Evolutionary conservation across 1,140 invertebrate genomes (phyloP), one percentile per base, ranked within the genome.

Genomic region (Belonocnema kinseyi): DNA sequence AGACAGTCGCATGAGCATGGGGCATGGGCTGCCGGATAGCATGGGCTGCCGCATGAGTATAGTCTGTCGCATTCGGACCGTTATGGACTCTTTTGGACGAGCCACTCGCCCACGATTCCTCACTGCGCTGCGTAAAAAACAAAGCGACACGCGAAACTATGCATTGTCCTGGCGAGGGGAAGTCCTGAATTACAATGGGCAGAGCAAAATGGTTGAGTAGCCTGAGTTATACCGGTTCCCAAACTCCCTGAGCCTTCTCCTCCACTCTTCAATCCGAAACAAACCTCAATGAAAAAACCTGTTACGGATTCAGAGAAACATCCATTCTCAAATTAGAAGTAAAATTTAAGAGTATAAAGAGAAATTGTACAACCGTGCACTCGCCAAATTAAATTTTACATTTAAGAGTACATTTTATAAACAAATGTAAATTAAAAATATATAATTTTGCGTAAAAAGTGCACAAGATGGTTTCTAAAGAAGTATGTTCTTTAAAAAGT

Each of bases 161-260:
- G 84, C 81, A 82, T 84, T 81, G 83, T 85, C 80, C 78, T 80
- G 82, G 79, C 80, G 80, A 61, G 56, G 56, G 81, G 80, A 79
- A 80, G 82, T 80, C 82, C 81, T 85, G 82, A 85, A 85, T 85
- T 82, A 83, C 78, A 85, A 85, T 85, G 82, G 79, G 72, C 50
- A 74, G 76, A 71, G 33, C 54, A 78, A 78, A 80, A 77, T 81
- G 82, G 78, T 81, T 26, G 21, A 26, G 21, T 3, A 26, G 80
- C 77, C 81, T 83, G 80, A 83, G 77, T 83, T 54, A 83, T 83
- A 83, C 80, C 77, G 78, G 80, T 81, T 83, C 75, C 77, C 58
- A 77, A 77, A 77, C 80, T 78, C 80, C 80, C 75, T 83, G 70
- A 77, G 78, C 76, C 79, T 58, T 26, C 21, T 26, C 21, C 21